Evolutionary conservation across 1,140 invertebrate genomes (phyloP).

Genomic region (Drosophila jambulina): DNA sequence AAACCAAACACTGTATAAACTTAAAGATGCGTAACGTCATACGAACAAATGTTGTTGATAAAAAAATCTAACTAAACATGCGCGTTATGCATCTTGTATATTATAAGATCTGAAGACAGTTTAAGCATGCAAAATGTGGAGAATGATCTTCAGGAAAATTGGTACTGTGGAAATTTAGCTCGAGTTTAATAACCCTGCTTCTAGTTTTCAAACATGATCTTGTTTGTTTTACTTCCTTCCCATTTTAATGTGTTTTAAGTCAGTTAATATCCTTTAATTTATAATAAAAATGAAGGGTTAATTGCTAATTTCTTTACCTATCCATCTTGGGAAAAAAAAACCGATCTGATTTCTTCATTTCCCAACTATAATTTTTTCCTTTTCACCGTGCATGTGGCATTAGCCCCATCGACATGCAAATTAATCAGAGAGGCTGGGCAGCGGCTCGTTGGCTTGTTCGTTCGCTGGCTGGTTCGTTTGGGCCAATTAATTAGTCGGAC

Average conservation of each 20-base stretch:
- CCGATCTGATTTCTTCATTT: background rate
- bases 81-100: background rate
- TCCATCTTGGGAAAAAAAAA: background rate
- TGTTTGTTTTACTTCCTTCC: background rate
- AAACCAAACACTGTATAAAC: background rate
- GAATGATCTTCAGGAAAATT: background rate
- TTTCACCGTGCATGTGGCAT: slow-evolving; percentile 18
- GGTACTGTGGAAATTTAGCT: too few species aligned
- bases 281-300: background rate
- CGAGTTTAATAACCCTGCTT: too few species aligned
- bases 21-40: background rate
- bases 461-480: slow-evolving; percentile 31
- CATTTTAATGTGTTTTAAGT: background rate
- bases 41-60: background rate
- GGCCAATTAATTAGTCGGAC: slow-evolving; percentile 60
- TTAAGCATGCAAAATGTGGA: background rate
- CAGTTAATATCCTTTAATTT: background rate
- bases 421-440: slow-evolving; percentile 44
- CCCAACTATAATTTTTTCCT: slow-evolving; percentile 13
- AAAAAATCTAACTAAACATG: too few species aligned
- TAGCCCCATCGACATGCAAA: slow-evolving; percentile 56
- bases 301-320: background rate
- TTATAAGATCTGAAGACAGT: background rate
- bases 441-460: slow-evolving; percentile 12
- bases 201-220: background rate